Base-by-base conservation (phyloP, 53 echinoderm and acorn worm species). In the Echinarachnius parma region DNA sequence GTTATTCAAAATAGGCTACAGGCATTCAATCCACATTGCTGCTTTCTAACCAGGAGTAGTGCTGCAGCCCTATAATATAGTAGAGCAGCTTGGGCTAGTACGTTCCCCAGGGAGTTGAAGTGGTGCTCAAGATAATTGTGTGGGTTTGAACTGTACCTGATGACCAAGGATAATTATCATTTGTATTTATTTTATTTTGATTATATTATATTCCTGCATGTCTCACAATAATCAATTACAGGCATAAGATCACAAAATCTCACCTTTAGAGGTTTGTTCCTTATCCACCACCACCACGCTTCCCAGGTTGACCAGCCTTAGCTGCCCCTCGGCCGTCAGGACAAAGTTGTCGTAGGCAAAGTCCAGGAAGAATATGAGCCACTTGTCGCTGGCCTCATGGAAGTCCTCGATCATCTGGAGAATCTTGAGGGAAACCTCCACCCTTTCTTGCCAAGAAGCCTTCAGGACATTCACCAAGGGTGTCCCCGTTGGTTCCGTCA, bases 321-420 rank as follows among this genome's bases (percentile, higher is more conserved):
- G 64, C 27, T 52, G 80, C 2, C 93, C 89, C 39, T 77, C 67
- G 0, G 79, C 55, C 28, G 86, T 80, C 71, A 93, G 78, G 2
- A 72, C 89, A 81, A 93, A 89, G 62, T 89, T 93, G 21, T 83
- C 83, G 32, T 80, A 89, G 53, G 68, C 59, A 64, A 89, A 83
- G 61, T 93, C 89, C 19, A 60, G 54, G 18, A 93, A 77, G 14
- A 93, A 36, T 21, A 93, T 64, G 66, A 83, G 45, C 93, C 89
- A 89, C 25, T 83, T 75, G 25, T 66, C 48, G 37, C 81, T 80
- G 53, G 78, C 59, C 2, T 59, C 59, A 44, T 80, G 78, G 75
- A 93, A 86, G 46, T 86, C 83, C 27, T 89, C 75, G n/a, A 89
- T 66, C 86, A 93, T 86, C 72, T 80, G 57, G 13, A 93, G 78